Percentiles rank a stretch among this genome's conserved stretches.
Conservation (phyloP, 2,797 vertebrate genomes). For the Lindbergichthys nudifrons region DNA sequence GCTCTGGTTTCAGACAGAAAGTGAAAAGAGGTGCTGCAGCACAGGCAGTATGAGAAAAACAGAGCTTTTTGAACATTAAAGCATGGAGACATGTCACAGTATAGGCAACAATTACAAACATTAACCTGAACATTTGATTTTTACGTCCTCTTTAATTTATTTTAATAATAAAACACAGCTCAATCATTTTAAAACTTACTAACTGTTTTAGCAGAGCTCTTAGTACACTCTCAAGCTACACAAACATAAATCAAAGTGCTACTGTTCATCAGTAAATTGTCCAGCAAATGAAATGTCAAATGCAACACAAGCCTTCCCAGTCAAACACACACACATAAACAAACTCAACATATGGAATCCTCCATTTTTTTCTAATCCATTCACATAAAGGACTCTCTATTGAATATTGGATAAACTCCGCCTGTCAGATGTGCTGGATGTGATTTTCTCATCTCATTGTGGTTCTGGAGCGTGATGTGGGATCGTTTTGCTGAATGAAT, state of each 20-base stretch:
- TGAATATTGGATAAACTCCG: conserved; percentile 21
- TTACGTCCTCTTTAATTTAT: no score
- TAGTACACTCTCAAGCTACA: not conserved
- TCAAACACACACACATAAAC: conserved; percentile 4
- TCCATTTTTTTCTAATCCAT: not conserved
- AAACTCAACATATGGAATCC: not conserved
- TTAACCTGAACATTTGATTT: no score
- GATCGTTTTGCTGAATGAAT: conserved; percentile 72
- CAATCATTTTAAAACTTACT: not conserved
- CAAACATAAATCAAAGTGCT: not conserved
- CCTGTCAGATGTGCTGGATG: conserved; percentile 65
- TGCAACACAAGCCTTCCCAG: not conserved
- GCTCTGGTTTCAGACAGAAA: no score
- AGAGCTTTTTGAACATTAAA: no score
- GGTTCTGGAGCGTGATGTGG: conserved; percentile 72
- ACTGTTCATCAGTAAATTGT: not conserved
- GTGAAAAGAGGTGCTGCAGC: no score
- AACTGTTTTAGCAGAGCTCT: not conserved
- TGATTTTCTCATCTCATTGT: conserved; percentile 76
- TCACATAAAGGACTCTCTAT: conserved; percentile 17
- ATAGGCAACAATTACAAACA: no score
- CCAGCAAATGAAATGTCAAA: not conserved
- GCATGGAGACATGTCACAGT: no score
- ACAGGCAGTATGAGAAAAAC: no score
- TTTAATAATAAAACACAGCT: not conserved